Evolutionary conservation across 2,797 vertebrate genomes (phyloP).

Genomic region (Gymnodraco acuticeps): DNA sequence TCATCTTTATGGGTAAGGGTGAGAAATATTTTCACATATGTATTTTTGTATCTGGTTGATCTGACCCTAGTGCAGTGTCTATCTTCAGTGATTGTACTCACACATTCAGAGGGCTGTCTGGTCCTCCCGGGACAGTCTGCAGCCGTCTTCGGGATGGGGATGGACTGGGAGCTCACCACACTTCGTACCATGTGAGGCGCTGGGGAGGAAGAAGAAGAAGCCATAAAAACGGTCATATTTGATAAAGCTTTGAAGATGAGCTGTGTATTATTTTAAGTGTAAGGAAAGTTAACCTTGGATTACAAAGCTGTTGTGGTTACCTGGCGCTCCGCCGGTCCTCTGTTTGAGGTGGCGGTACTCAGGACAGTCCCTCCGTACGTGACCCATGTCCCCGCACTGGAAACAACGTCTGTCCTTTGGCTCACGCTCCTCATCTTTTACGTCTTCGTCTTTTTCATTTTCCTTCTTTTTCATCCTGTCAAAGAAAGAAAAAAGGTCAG

Average conservation of each 20-base stretch:
- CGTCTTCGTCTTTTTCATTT: slow-evolving; percentile 93
- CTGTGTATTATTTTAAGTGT: neutral
- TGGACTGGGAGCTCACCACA: slow-evolving; percentile 90
- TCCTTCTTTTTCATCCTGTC: slow-evolving; percentile 97
- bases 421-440: slow-evolving; percentile 94
- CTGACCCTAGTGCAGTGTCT: neutral
- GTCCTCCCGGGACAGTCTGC: slow-evolving; percentile 88
- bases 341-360: slow-evolving; percentile 94
- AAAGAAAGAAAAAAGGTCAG: neutral
- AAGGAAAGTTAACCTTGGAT: neutral
- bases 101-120: slow-evolving; percentile 94
- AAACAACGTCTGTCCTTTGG: slow-evolving; percentile 95
- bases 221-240: neutral
- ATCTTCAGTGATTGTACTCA: slow-evolving; percentile 79
- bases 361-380: slow-evolving; percentile 96
- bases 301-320: slow-evolving; percentile 46
- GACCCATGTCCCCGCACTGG: slow-evolving; percentile 95
- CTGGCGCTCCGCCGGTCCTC: slow-evolving; percentile 81
- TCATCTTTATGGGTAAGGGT: neutral
- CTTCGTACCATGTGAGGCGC: slow-evolving; percentile 90
- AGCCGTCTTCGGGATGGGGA: slow-evolving; percentile 81
- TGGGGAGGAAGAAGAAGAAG: slow-evolving; percentile 51
- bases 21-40: neutral
- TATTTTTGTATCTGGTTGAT: neutral
- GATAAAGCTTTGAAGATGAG: neutral